A percentile compares a stretch with the other conserved stretches of the same genome.
phyloP scores from a whole-genome alignment of 2,797 vertebrate genomes.

The Agapornis canus region DNA sequence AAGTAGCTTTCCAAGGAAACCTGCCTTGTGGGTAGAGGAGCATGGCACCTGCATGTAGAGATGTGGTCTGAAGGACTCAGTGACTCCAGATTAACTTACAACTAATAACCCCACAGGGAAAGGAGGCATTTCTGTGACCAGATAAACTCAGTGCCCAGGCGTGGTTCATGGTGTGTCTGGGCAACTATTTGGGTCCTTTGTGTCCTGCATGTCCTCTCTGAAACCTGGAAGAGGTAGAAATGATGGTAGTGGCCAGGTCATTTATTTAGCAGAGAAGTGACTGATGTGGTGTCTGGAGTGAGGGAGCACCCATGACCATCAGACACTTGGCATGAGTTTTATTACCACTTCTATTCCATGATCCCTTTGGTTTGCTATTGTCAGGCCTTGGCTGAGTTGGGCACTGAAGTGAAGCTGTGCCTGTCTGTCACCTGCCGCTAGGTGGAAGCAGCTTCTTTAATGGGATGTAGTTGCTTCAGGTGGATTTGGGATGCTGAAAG shows the following conservation, averaged over 20 bases:
- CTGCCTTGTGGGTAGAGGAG: background rate
- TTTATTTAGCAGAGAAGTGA: background rate
- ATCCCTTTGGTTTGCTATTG: background rate
- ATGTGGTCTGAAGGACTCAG: background rate
- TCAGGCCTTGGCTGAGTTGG: background rate
- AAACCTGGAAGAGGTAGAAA: background rate
- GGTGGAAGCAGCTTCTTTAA: background rate
- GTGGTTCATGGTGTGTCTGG: accelerated
- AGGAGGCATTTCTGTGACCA: background rate
- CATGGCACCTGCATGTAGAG: background rate
- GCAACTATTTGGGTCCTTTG: background rate
- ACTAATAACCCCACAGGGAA: background rate
- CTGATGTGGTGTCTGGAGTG: accelerated
- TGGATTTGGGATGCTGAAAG: background rate
- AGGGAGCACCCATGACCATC: background rate
- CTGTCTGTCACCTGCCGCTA: background rate
- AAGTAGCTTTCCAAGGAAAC: background rate
- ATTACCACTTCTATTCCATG: accelerated
- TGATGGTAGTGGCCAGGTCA: background rate
- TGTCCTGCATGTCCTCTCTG: background rate
- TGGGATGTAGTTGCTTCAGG: background rate
- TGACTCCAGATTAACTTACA: background rate
- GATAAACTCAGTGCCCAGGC: background rate
- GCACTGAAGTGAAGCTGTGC: background rate
- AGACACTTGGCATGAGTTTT: background rate